These are phyloP conservation scores for Daphoenositta chrysoptera DNA, from an alignment of 2,113 vertebrate species.

Conservation along the genomic window DNA sequence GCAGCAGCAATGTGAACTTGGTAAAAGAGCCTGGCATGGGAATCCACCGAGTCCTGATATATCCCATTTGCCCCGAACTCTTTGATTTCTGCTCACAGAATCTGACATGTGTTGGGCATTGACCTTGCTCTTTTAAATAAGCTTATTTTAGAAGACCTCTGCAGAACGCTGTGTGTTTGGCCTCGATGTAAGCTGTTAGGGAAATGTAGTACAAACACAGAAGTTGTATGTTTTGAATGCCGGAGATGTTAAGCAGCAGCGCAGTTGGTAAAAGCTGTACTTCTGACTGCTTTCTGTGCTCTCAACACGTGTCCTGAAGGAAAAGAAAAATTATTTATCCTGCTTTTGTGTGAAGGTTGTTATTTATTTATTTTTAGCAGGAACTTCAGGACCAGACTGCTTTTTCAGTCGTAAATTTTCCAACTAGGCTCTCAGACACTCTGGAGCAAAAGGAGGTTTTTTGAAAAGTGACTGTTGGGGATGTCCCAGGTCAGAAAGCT, in stretches of 20 bases:
- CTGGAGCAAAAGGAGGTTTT: background rate
- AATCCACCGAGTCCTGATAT: slow-evolving; percentile 22
- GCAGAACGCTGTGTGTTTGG: slow-evolving; percentile 45
- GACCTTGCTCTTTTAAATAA: slow-evolving; percentile 54
- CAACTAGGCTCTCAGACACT: background rate
- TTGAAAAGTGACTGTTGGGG: background rate
- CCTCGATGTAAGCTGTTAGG: slow-evolving; percentile 57
- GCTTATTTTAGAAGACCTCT: slow-evolving; percentile 62
- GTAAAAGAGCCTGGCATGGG: slow-evolving; percentile 35
- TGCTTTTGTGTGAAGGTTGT: background rate
- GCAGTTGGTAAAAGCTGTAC: slow-evolving; percentile 28
- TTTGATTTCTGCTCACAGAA: slow-evolving; percentile 38
- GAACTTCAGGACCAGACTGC: background rate
- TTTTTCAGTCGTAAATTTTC: background rate
- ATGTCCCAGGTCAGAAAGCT: background rate
- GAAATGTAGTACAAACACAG: slow-evolving; percentile 63
- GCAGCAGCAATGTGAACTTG: slow-evolving; percentile 12
- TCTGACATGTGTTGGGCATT: slow-evolving; percentile 40
- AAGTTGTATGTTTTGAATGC: slow-evolving; percentile 64
- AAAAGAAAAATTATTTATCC: background rate
- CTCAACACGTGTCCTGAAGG: background rate
- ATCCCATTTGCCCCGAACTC: slow-evolving; percentile 41
- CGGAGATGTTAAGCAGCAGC: slow-evolving; percentile 52
- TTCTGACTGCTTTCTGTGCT: slow-evolving; percentile 14
- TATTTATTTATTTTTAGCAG: background rate